Percentiles rank a stretch among this genome's conserved stretches.
Evolutionary conservation across 2,113 vertebrate species (phyloP).

Genomic region (Ptilorrhoa leucosticta): DNA sequence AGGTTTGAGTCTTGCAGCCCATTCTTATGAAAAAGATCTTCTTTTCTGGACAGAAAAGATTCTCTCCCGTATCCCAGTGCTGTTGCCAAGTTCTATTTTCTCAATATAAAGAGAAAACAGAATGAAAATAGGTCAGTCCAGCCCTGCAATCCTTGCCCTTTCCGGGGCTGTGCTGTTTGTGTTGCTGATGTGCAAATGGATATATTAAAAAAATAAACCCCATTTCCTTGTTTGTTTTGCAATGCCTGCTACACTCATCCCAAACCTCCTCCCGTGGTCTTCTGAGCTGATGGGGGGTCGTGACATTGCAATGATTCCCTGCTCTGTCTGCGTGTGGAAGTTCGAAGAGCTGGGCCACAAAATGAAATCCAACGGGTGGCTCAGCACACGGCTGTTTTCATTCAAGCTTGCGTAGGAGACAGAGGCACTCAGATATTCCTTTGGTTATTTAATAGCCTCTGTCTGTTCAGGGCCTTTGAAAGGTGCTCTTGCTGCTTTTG

Average conservation of each 20-base stretch:
- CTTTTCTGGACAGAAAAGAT: neutral
- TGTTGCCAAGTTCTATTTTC: neutral
- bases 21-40: neutral
- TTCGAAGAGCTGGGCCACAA: neutral
- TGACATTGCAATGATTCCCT: neutral
- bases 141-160: neutral
- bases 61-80: neutral
- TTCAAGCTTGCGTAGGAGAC: neutral
- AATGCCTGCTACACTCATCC: neutral
- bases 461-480: constrained; percentile 3
- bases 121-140: neutral
- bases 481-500: constrained; percentile 39
- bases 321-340: neutral
- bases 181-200: neutral
- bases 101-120: neutral
- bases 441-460: neutral
- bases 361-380: neutral
- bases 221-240: constrained; percentile 23
- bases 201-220: neutral
- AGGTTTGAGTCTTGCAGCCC: neutral
- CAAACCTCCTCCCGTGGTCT: neutral
- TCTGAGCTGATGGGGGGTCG: neutral
- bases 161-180: neutral
- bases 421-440: neutral
- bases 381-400: neutral